These are phyloP conservation scores for Sebastes iracundus DNA, from an alignment of 2,797 vertebrate species.

Conservation along the genomic window DNA sequence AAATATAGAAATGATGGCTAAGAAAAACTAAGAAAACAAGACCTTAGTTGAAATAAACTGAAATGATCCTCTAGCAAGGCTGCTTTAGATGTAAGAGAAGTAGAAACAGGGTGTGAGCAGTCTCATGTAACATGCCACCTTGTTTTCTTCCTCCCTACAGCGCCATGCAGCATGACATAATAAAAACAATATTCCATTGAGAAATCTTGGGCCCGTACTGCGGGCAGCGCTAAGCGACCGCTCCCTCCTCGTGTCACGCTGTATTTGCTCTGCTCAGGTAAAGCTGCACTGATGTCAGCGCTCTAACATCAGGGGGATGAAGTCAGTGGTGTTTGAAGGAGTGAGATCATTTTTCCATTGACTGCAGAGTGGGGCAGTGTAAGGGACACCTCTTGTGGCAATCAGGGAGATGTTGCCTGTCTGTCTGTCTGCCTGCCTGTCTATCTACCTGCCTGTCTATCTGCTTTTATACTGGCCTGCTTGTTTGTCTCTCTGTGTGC, in stretches of 20 bases:
- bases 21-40: not conserved
- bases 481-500: not conserved
- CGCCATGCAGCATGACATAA: constrained; percentile 36
- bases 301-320: constrained; percentile 68
- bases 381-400: constrained; percentile 80
- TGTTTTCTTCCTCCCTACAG: constrained; percentile 14
- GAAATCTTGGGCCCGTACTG: constrained; percentile 9
- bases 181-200: constrained; percentile 55
- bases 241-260: constrained; percentile 38
- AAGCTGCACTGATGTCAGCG: constrained; percentile 71
- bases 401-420: constrained; percentile 59
- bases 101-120: not conserved
- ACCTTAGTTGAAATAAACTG: not conserved
- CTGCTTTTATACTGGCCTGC: not conserved
- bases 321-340: constrained; percentile 76
- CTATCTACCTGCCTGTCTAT: constrained; percentile 4
- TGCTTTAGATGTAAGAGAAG: not conserved
- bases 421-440: constrained; percentile 25
- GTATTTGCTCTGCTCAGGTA: constrained; percentile 62
- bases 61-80: not conserved
- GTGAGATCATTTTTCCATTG: constrained; percentile 85
- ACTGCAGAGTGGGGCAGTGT: constrained; percentile 75
- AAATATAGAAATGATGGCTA: not conserved
- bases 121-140: not conserved
- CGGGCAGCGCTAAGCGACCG: constrained; percentile 11